Evolutionary conservation across 2,797 vertebrate genomes (phyloP).

Genomic region (Tangara arthus): DNA sequence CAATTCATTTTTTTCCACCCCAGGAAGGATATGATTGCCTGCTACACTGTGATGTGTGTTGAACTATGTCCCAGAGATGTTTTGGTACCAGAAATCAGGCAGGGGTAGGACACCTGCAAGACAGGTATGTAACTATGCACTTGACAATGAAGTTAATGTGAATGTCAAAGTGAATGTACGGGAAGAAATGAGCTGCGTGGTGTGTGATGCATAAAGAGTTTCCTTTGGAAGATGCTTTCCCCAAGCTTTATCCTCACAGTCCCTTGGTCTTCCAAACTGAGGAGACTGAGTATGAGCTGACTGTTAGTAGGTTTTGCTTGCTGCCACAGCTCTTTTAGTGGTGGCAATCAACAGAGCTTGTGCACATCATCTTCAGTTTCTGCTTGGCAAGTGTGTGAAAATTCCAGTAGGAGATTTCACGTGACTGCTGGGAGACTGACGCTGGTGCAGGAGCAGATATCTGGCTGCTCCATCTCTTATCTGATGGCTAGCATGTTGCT

Average conservation of each 20-base stretch:
- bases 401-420: neutral
- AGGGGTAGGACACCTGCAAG: neutral
- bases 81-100: neutral
- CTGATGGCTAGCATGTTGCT: neutral
- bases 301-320: neutral
- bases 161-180: neutral
- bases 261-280: neutral
- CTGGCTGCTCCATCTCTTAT: neutral
- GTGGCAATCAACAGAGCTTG: neutral
- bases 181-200: neutral
- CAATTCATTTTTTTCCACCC: neutral
- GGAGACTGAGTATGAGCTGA: neutral
- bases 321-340: neutral
- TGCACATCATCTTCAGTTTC: neutral
- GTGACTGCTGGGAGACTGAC: neutral
- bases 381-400: neutral
- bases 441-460: neutral
- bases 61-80: neutral
- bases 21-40: neutral
- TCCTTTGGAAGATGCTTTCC: neutral
- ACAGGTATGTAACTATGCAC: neutral
- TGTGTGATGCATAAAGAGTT: neutral
- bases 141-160: neutral
- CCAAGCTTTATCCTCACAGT: neutral
- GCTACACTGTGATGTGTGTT: neutral